Base-by-base conservation (phyloP, 2,113 vertebrate species). In the Dunckerocampus dactyliophorus region DNA sequence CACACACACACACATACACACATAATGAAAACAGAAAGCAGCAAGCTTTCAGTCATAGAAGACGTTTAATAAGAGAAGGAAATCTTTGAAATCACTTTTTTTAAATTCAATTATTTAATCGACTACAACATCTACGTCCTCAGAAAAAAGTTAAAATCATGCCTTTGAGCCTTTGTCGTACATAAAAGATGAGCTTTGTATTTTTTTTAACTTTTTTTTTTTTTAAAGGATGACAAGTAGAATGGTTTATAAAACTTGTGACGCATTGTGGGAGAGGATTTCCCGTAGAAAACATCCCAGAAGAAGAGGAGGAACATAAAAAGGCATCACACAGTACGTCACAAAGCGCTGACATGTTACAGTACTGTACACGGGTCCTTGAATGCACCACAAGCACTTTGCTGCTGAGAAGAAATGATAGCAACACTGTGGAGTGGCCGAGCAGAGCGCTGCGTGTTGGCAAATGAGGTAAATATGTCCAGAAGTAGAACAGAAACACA, bases 291-390 rank as follows among this genome's bases (percentile, higher is more conserved):
- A 81, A 83, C 74, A 74, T 76, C 72, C 76, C 65, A 21, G 64
- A 59, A 66, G 80, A 76, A 78, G 51, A 52, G 37, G 17, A 39
- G 37, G 16, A 58, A 64, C 21, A 67, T 6, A 61, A 43, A 58
- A 82, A 85, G 75, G 80, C 82, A 79, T 63, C 75, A 85, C 84
- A 85, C 80, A 82, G 80, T 83, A 87, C 78, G 62, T 74, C 81
- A 87, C 82, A 71, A 85, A 83, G 84, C 79, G 75, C 77, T 80
- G 79, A 89, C 85, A 84, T 75, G 83, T 79, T 83, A 89, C 84
- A 89, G 82, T 85, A 87, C 85, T 89, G 84, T 89, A 88, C 87
- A 89, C 70, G 82, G 83, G 85, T 86, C 85, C 80, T 70, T 78
- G 71, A 20, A 86, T 82, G 85, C 82, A 85, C 76, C 74, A 69